Evolutionary conservation across 2,113 vertebrate genomes (phyloP).

Genomic region (Thunnus maccoyii): DNA sequence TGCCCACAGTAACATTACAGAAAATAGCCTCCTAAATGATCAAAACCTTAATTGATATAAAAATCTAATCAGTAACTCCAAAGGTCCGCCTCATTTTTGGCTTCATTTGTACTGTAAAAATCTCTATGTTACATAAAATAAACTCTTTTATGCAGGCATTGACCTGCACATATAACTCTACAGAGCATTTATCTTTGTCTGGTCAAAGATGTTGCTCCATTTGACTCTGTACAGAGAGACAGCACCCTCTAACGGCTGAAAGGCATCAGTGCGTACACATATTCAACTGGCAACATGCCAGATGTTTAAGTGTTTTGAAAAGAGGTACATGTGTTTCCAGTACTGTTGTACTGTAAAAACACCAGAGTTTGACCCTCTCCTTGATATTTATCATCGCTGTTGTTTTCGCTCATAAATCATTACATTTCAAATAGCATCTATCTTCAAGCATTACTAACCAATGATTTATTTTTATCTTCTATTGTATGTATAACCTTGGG

Average conservation of each 20-base stretch:
- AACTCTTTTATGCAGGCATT: constrained; percentile 22
- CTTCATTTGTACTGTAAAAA: constrained; percentile 40
- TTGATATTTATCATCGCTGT: constrained; percentile 31
- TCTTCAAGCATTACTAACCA: constrained; percentile 63
- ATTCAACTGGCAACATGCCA: constrained; percentile 53
- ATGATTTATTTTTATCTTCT: constrained; percentile 58
- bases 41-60: not conserved
- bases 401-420: constrained; percentile 27
- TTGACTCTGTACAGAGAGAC: constrained; percentile 44
- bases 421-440: constrained; percentile 17
- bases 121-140: constrained; percentile 33
- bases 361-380: constrained; percentile 1
- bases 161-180: constrained; percentile 7
- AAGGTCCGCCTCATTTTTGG: constrained; percentile 7
- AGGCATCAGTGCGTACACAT: constrained; percentile 51
- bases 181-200: constrained; percentile 8
- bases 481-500: constrained; percentile 84
- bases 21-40: constrained; percentile 14
- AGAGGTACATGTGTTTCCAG: constrained; percentile 49
- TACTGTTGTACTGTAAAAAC: constrained; percentile 3
- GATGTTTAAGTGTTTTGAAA: not conserved
- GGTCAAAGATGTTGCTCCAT: constrained; percentile 26
- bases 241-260: constrained; percentile 66
- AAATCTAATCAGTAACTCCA: not conserved
- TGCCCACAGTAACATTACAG: constrained; percentile 2